Base-by-base conservation (phyloP, 2,797 vertebrate genomes). In the Ambastaia sidthimunki region DNA sequence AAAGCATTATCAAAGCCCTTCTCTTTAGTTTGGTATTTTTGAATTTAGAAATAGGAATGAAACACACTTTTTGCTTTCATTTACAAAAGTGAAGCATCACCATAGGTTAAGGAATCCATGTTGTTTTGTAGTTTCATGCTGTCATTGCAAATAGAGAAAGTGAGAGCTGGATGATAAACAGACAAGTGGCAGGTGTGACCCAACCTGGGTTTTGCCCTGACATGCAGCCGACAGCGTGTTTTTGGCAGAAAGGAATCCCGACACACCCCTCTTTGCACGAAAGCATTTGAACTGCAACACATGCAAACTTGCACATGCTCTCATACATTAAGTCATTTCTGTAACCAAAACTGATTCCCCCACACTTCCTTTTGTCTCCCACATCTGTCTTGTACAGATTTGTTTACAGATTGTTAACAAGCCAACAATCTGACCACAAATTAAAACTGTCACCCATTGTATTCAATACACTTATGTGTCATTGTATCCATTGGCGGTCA, bases 141-240 rank as follows among this genome's bases (percentile, higher is more conserved):
- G 74, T 76, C 63, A 28, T 10, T 60, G 19, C 21, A 69, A 34
- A 44, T 50, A 50, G 47, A 34, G 25, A 74, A 52, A 74, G 71
- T 34, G 48, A 44, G 60, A 25, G 78, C 62, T 66, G 55, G 41
- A 78, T 37, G 55, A 76, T 73, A 52, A 82, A 78, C 82, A 76
- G 63, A 59, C 57, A 47, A 75, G 75, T 80, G 72, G 80, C 79
- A 85, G 83, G 83, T 86, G 81, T 83, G 85, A 76, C 83, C 72
- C 76, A 85, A 62, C 79, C 71, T 75, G 74, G 73, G 81, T 60
- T 83, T 83, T 85, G 83, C 74, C 85, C 85, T 34, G 44, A 73
- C 83, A 86, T 85, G 83, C 74, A 72, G n/a, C 83, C 66, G 57
- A 79, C 68, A 55, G 44, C 60, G 44, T 69, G 37, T 81, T 79